Evolutionary conservation across 2,113 vertebrate species (phyloP), one percentile per base, ranked within the genome.

Genomic region (Todiramphus chloris): DNA sequence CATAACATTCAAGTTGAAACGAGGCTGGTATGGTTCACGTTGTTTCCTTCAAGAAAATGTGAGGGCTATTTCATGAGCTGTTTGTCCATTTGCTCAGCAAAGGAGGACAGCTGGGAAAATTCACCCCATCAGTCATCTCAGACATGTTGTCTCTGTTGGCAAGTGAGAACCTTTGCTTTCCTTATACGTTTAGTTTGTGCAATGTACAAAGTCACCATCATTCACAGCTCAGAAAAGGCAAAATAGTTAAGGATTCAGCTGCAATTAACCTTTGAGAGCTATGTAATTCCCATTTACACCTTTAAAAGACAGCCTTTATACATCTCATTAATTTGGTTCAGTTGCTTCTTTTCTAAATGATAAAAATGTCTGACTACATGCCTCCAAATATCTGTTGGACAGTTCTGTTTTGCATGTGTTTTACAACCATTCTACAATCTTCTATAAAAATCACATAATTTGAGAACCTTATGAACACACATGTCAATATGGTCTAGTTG

Each of bases 241-340:
- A 59, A 75, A 37, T 15, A 62, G 24, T 73, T 83, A 67, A 70
- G 15, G 37, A 86, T 74, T 92, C n/a, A 80, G 17, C 59, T 88
- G 68, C 63, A 86, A 62, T 90, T 90, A 92, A 88, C 75, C 79
- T 93, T 92, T 89, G 72, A 90, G 85, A 85, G 18, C 19, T 53
- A 3, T 91, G 33, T 56, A 67, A 80, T 64, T 92, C 21, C 11
- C 6, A 20, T 46, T 55, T 72, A 35, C 3, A 44, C 48, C 30
- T 83, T 48, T 18, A n/a, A 16, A 48, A 18, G 58, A 70, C 79
- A 41, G 4, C 37, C 33, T 76, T 58, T 50, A 41, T 83, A 9
- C 10, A 19, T 89, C n/a, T 82, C 23, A 56, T 48, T 85, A 85
- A 41, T 74, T 58, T 88, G 19, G 28, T 77, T 90, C 41, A 41